Conservation (phyloP, 2,113 vertebrate species). For the Cephalopholis sonnerati region DNA sequence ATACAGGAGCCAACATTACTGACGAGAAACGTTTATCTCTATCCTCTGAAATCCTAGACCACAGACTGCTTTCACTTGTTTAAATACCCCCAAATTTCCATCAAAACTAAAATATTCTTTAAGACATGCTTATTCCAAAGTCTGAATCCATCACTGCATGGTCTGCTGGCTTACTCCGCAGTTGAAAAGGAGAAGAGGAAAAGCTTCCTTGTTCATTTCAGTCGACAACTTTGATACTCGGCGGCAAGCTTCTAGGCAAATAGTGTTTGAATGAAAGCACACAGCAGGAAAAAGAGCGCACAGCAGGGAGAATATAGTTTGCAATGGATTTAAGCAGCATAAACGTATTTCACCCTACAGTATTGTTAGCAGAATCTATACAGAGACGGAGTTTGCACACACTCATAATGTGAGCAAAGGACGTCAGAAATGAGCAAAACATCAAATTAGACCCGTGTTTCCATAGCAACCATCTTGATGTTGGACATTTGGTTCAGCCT, state of each 20-base stretch:
- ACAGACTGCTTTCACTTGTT: constrained; percentile 3
- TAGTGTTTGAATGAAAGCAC: constrained; percentile 52
- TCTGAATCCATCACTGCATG: constrained; percentile 13
- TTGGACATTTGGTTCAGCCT: constrained; percentile 13
- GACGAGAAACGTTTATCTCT: background rate
- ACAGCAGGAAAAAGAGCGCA: constrained; percentile 24
- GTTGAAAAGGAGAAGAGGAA: constrained; percentile 47
- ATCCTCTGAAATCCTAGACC: constrained; percentile 17
- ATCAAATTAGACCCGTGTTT: background rate
- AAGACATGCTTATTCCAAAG: constrained; percentile 27
- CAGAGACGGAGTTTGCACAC: background rate
- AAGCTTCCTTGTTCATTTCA: constrained; percentile 50
- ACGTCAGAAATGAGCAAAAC: constrained; percentile 1
- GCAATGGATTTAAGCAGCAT: constrained; percentile 38
- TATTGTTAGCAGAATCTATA: constrained; percentile 28
- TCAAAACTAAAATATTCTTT: constrained; percentile 23
- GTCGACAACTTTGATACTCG: constrained; percentile 56
- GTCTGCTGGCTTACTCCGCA: constrained; percentile 5
- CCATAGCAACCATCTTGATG: constrained; percentile 10
- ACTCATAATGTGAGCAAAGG: background rate
- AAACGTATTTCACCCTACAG: constrained; percentile 28
- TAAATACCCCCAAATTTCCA: constrained; percentile 27
- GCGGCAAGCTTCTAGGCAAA: constrained; percentile 60
- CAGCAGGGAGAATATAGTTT: constrained; percentile 30
- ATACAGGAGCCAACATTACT: constrained; percentile 5